A percentile compares a stretch with the other conserved stretches of the same genome.
phyloP scores from a whole-genome alignment of 2,888 invertebrate species.

The Chymomyza procnemis region DNA sequence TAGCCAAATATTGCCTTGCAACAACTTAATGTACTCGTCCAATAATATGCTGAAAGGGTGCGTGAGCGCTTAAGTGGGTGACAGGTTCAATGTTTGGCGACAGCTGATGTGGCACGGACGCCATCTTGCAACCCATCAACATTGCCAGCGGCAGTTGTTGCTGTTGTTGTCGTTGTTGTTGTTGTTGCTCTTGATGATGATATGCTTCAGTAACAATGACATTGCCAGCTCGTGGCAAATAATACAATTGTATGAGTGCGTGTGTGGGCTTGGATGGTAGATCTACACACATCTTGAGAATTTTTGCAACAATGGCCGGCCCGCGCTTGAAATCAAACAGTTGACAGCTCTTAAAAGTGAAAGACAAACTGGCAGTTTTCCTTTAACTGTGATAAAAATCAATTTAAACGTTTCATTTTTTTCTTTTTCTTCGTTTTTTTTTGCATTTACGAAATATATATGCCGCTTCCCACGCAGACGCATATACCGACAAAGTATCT shows the following conservation, averaged over 20 bases:
- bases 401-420: neutral
- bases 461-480: neutral
- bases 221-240: neutral
- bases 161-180: neutral
- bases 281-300: neutral
- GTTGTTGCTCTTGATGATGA: neutral
- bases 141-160: neutral
- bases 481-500: neutral
- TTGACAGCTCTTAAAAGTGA: neutral
- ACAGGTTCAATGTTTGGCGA: neutral
- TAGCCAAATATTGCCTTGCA: no score
- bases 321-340: neutral
- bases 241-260: neutral
- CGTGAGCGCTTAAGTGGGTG: neutral
- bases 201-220: neutral
- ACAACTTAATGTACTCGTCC: neutral
- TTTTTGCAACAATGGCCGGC: neutral
- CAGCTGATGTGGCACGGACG: neutral
- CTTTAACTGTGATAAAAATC: neutral
- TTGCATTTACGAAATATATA: neutral
- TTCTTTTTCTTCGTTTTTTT: neutral
- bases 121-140: neutral
- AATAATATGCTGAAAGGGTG: neutral
- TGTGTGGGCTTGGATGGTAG: neutral
- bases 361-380: neutral